Conservation (phyloP, 2,888 invertebrate species). For the Agriopis aurantiaria region DNA sequence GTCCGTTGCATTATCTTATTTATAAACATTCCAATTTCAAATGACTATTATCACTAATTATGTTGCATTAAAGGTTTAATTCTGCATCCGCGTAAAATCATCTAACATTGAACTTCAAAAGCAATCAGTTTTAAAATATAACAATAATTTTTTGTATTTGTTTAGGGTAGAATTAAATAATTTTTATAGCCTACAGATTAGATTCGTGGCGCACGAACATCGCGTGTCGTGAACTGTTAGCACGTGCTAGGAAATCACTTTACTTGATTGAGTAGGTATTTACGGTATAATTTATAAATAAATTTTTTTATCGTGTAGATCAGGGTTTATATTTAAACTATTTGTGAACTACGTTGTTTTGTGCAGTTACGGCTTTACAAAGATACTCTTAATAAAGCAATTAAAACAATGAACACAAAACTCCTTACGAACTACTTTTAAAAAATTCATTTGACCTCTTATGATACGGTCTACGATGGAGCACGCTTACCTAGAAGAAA, state of each 20-base stretch:
- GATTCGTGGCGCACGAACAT: conserved; percentile 1
- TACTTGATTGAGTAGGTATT: conserved; percentile 7
- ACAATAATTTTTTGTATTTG: neutral
- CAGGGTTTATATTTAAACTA: too few relatives aligned
- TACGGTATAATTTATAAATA: conserved; percentile 4
- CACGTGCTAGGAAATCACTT: conserved; percentile 13
- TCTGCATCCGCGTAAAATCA: neutral
- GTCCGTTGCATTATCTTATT: too few relatives aligned
- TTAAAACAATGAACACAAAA: too few relatives aligned
- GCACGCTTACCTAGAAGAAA: too few relatives aligned
- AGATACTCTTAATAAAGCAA: too few relatives aligned
- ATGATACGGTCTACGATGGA: too few relatives aligned
- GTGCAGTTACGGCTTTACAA: too few relatives aligned
- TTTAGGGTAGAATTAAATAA: conserved; percentile 7
- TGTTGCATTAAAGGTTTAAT: neutral
- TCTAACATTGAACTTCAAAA: conserved; percentile 8
- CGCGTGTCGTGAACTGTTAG: neutral
- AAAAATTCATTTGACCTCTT: too few relatives aligned
- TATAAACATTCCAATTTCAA: too few relatives aligned
- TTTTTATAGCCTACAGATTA: neutral
- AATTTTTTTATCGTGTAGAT: neutral
- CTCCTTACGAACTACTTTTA: too few relatives aligned
- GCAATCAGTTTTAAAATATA: conserved; percentile 1
- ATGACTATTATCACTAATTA: too few relatives aligned
- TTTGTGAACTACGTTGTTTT: too few relatives aligned